Base-by-base conservation (phyloP, 2,888 invertebrate species). In the Brachyopa scutellaris region DNA sequence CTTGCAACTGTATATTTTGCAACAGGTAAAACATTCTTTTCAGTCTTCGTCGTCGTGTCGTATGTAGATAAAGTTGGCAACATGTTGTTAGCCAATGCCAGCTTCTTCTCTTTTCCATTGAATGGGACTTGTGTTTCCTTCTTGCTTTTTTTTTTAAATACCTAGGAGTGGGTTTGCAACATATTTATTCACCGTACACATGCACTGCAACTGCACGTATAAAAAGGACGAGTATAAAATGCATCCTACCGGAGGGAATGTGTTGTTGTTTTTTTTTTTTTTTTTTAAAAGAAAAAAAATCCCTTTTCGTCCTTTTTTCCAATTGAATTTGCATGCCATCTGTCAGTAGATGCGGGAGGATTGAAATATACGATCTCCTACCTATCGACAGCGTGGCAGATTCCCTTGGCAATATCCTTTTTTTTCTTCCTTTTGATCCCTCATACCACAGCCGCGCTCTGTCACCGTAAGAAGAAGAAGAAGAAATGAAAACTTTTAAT, bases 401-500 rank as follows among this genome's bases (percentile, higher is more conserved):
- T 40, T 66, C 29, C 29, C 72, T 61, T 61, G 42, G 36, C 38
- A 55, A 45, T 45, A 2, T 38, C 5, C 17, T 19, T 47, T 8
- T 45, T 53, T 33, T 23, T 19, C 33, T 33, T 11, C 17, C 7
- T 23, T 36, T 33, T 47, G 8, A 33, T 53, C 9, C 29, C 45
- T 49, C 29, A 55, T 23, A 51, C 23, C 33, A 2, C 19, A 36
- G 21, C n/a, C 57, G 26, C 26, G 4, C 26, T 3, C 26, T 66
- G 59, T 72, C 61, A 26, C 36, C 47, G 61, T 53, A 47, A 84
- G 83, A 86, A 64, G 62, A 74, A 78, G 66, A 84, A 84, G 40
- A 85, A 86, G 86, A 86, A 86, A 29, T 40, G 79, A 87, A 88
- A 88, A 87, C 88, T 88, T 88, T 88, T 88, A 88, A 88, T 88